These are phyloP conservation scores for Pionites leucogaster DNA, from an alignment of 2,113 vertebrate genomes.

Conservation along the genomic window DNA sequence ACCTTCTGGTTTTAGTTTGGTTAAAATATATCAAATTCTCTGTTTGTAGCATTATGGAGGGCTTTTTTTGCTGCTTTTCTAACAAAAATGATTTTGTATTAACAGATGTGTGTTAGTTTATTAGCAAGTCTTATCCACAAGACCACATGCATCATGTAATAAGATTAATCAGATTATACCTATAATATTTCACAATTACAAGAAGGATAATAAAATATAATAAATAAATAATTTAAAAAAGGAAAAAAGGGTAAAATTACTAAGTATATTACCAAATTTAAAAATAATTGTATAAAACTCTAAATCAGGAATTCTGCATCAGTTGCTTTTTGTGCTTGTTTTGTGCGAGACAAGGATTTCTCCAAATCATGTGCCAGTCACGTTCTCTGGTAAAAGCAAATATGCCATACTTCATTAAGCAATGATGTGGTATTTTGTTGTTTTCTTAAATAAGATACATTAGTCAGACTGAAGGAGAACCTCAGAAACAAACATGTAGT, in stretches of 20 bases:
- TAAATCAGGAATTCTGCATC: not conserved
- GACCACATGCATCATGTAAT: not conserved
- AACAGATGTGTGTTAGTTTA: not conserved
- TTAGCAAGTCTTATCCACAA: not conserved
- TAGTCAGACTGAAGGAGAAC: not conserved
- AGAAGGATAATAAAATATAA: not conserved
- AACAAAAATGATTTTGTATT: not conserved
- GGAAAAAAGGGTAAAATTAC: not conserved
- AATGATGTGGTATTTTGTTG: not conserved
- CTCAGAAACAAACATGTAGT: not conserved
- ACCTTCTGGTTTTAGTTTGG: slow-evolving; percentile 7
- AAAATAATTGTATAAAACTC: not conserved
- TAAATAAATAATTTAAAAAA: not conserved
- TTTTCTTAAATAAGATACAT: not conserved
- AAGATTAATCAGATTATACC: not conserved
- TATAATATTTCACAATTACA: not conserved
- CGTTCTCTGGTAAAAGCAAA: not conserved
- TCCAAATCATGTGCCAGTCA: not conserved
- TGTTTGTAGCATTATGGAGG: not conserved
- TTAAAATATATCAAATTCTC: not conserved
- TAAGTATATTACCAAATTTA: not conserved
- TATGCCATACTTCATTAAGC: not conserved
- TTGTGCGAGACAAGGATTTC: not conserved
- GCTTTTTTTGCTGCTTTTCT: not conserved
- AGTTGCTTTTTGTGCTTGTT: not conserved